A percentile compares a stretch with the other conserved stretches of the same genome.
Conservation (phyloP, 2,888 invertebrate genomes). For the Scaeva pyrastri region DNA sequence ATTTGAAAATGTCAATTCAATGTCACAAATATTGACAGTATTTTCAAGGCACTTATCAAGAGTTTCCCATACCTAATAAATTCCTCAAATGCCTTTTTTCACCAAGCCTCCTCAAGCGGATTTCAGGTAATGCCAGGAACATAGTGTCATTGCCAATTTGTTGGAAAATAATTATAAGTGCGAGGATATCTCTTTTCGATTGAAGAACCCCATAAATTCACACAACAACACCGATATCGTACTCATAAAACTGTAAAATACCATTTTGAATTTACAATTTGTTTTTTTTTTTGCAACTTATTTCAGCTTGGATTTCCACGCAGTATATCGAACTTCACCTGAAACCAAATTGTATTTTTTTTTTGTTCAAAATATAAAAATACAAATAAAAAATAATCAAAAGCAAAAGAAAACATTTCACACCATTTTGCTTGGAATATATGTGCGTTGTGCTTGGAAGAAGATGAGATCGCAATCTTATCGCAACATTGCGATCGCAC, state of each 20-base stretch:
- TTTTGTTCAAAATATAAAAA: background rate
- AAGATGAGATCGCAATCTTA: conserved; percentile 59
- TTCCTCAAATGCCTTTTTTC: too few species aligned
- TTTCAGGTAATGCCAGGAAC: too few species aligned
- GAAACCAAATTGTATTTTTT: conserved; percentile 32
- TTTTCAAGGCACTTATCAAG: too few species aligned
- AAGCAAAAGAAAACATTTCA: conserved; percentile 18
- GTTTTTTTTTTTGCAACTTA: background rate
- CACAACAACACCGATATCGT: conserved; percentile 7
- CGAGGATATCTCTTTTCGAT: background rate
- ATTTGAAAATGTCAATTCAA: too few species aligned
- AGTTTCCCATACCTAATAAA: too few species aligned
- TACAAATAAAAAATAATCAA: background rate
- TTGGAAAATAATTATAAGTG: background rate
- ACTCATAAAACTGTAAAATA: conserved; percentile 32
- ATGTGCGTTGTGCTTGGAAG: conserved; percentile 9
- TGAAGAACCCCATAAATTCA: conserved; percentile 14
- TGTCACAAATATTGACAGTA: too few species aligned
- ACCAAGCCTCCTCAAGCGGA: too few species aligned
- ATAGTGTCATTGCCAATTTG: background rate
- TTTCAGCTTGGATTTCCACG: background rate
- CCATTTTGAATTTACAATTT: conserved; percentile 1
- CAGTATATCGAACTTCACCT: conserved; percentile 32
- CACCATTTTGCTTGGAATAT: conserved; percentile 12
- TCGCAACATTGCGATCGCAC: conserved; percentile 53